Evolutionary conservation across 2,797 vertebrate genomes (phyloP), one percentile per base, ranked within the genome.

Genomic region (Lycodopsis pacificus): DNA sequence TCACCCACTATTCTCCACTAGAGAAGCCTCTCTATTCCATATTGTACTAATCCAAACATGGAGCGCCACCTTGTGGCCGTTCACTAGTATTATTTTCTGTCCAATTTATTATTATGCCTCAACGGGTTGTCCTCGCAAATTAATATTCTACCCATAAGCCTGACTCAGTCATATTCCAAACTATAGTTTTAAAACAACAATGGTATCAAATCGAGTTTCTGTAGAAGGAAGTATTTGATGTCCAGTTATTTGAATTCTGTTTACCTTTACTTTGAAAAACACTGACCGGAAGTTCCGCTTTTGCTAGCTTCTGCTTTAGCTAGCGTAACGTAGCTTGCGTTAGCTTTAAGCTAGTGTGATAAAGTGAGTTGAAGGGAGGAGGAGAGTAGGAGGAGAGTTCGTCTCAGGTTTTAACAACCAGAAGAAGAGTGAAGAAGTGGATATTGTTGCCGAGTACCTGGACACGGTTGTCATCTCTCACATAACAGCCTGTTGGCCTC

Each of bases 61-160:
- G 73, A 69, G 86, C 88, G 74, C 86, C 90, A 85, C 58, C 91
- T 70, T 81, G 85, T 85, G 92, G 85, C 0, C 9, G 0, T 32
- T 63, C 0, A 40, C 1, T 1, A 54, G 0, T 6, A 49, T 13
- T 20, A 7, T 20, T 27, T 27, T 71, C 34, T 69, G 15, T 61
- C 11, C 11, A 40, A 17, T 14, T 3, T n/a, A 2, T 40, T 40
- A 67, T 38, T 17, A 12, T 36, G 25, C n/a, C 8, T 40, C 40
- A 20, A 53, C 19, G 8, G 9, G 0, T 56, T 30, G 2, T 57
- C 13, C n/a, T 5, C 1, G n/a, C 1, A 17, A 57, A 36, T 34
- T 5, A 19, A 32, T 49, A 9, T 5, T 44, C n/a, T 9, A 17
- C 0, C 12, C 27, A n/a, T 27, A 11, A 22, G 2, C 25, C 40